Base-by-base conservation (phyloP, 2,888 invertebrate species). In the Heliconius ismenius region DNA sequence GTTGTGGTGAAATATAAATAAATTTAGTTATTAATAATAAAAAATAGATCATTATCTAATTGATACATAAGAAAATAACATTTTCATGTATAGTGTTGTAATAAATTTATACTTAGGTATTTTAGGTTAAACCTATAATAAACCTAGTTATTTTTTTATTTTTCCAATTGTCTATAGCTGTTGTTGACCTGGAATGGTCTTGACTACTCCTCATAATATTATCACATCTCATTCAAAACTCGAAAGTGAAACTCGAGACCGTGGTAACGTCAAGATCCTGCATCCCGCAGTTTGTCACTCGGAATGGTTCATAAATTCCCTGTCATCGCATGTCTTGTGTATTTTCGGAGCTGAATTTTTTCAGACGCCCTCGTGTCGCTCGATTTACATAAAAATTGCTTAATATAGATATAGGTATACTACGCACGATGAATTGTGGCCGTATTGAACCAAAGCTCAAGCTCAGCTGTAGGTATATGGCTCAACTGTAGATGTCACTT, bases 241-340 rank as follows among this genome's bases (percentile, higher is more conserved):
- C 79, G 78, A 78, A 62, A 43, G 54, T 68, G 54, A 67, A 67
- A 75, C n/a, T 79, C 81, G 81, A 79, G 79, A 82, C 28, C 67
- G 54, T 86, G 80, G 88, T 89, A 87, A 62, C 7, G 58, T 15
- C 75, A 6, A 79, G 77, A 65, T 81, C 82, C 87, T 86, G 87
- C 84, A 86, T 87, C 86, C 84, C 88, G 90, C 91, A 90, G 90
- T 93, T 90, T 88, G 88, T 93, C 93, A 92, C 90, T 85, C 86
- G 83, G 89, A 91, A 91, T 90, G 92, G 91, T 88, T 92, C 88
- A 93, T 93, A 93, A 93, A 93, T 93, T 90, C 89, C 85, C 91
- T 90, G 93, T 93, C 93, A 91, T 89, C 92, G 89, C 87, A 81
- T 83, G 85, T 67, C 70, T 54, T 43, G 83, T 80, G 87, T 93